Percentiles rank a stretch among this genome's conserved stretches.
Evolutionary conservation across 1,140 invertebrate species (phyloP).

Genomic region (Akabosia matsudoensis): DNA sequence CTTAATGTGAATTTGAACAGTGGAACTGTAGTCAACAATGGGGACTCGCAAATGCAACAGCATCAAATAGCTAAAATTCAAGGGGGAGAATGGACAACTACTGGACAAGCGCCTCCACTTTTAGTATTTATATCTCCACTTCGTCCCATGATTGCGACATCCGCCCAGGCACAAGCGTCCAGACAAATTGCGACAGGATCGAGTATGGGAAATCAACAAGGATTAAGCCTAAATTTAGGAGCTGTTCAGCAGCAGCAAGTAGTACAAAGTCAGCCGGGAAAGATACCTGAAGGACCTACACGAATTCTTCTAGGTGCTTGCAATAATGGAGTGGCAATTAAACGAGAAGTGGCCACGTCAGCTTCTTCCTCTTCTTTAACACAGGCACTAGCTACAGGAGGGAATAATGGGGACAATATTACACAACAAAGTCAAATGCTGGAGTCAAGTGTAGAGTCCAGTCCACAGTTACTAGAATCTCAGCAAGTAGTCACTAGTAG

Average conservation of each 20-base stretch:
- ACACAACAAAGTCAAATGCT: not conserved
- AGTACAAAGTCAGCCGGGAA: constrained; percentile 6
- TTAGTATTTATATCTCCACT: constrained; percentile 36
- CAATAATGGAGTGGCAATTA: constrained; percentile 6
- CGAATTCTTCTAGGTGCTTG: constrained; percentile 7
- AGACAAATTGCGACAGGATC: not conserved
- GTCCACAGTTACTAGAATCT: not conserved
- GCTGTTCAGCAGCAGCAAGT: not conserved
- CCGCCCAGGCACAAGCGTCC: not conserved
- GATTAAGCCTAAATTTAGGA: not conserved
- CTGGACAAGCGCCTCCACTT: constrained; percentile 24
- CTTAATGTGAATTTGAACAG: constrained; percentile 45
- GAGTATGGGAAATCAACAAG: not conserved
- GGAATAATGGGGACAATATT: not conserved
- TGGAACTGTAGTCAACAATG: constrained; percentile 14
- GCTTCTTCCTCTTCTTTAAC: not conserved
- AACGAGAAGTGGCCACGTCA: not conserved
- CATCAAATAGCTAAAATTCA: constrained; percentile 36
- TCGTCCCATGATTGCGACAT: not conserved
- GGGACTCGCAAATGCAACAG: not conserved
- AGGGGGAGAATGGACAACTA: constrained; percentile 23
- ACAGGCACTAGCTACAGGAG: not conserved
- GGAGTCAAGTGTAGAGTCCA: not conserved
- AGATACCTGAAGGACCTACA: not conserved
- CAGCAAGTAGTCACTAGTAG: not conserved